Evolutionary conservation across 1,140 invertebrate species (phyloP).

Genomic region (Lasaia peninsularis): DNA sequence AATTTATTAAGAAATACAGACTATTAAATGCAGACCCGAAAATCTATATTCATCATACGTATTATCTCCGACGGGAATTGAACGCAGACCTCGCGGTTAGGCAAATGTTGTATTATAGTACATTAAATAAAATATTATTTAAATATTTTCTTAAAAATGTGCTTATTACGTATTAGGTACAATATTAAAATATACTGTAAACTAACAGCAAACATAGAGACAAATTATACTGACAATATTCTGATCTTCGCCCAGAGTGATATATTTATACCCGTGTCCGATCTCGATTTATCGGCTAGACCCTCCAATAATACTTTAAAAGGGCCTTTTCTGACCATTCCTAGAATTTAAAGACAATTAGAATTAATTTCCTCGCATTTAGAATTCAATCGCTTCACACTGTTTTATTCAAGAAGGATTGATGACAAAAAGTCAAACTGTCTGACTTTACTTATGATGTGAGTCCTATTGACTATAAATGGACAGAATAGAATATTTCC

Average conservation of each 20-base stretch:
- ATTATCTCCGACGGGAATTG: no score
- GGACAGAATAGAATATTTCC: background rate
- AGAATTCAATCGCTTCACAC: conserved; percentile 9
- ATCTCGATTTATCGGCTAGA: background rate
- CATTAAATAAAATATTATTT: no score
- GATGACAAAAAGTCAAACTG: conserved; percentile 11
- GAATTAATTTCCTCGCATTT: conserved; percentile 3
- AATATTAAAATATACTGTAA: no score
- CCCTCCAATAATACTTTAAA: conserved; percentile 3
- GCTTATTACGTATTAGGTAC: no score
- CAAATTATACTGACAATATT: conserved; percentile 4
- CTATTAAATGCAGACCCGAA: no score
- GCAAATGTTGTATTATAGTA: no score
- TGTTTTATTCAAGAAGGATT: conserved; percentile 9
- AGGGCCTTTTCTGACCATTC: background rate
- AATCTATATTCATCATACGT: no score
- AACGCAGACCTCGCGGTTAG: no score
- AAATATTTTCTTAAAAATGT: no score
- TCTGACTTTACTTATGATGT: conserved; percentile 2
- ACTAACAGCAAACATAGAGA: background rate
- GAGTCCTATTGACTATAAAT: background rate
- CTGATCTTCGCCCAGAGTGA: background rate
- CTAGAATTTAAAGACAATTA: conserved; percentile 11
- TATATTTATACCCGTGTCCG: background rate
- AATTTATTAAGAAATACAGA: no score